A percentile compares a stretch with the other conserved stretches of the same genome.
Evolutionary conservation across 1,140 invertebrate species (phyloP).

Genomic region (Charaxes varanes): DNA sequence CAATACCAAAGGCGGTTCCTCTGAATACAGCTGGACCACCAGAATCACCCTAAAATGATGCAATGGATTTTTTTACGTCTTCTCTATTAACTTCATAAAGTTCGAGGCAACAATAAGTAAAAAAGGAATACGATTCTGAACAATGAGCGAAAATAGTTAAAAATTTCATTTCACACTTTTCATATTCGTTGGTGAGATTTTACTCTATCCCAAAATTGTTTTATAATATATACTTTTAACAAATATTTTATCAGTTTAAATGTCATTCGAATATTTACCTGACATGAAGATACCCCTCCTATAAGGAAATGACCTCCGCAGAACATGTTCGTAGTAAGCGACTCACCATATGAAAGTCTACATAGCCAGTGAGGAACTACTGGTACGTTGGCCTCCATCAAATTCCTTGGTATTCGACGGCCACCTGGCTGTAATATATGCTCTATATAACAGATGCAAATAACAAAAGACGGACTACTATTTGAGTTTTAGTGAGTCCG

Average conservation of each 20-base stretch:
- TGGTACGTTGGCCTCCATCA: slow-evolving; percentile 62
- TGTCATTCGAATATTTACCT: slow-evolving; percentile 32
- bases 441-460: background rate
- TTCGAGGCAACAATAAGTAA: too few species aligned
- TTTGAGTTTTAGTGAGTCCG: too few species aligned
- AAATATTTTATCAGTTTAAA: background rate
- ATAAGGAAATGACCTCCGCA: slow-evolving; percentile 67
- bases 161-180: too few species aligned
- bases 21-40: slow-evolving; percentile 64
- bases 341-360: slow-evolving; percentile 53
- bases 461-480: too few species aligned
- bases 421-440: slow-evolving; percentile 35
- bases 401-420: slow-evolving; percentile 48
- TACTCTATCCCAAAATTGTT: too few species aligned
- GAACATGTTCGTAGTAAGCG: slow-evolving; percentile 63
- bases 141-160: too few species aligned
- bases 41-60: slow-evolving; percentile 49
- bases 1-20: slow-evolving; percentile 58
- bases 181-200: too few species aligned
- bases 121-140: too few species aligned
- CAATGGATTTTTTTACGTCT: too few species aligned
- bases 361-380: slow-evolving; percentile 64
- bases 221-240: background rate
- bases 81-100: too few species aligned
- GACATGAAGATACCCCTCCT: slow-evolving; percentile 64